phyloP scores from a whole-genome alignment of 2,113 vertebrate species.

The Megaptera novaeangliae region DNA sequence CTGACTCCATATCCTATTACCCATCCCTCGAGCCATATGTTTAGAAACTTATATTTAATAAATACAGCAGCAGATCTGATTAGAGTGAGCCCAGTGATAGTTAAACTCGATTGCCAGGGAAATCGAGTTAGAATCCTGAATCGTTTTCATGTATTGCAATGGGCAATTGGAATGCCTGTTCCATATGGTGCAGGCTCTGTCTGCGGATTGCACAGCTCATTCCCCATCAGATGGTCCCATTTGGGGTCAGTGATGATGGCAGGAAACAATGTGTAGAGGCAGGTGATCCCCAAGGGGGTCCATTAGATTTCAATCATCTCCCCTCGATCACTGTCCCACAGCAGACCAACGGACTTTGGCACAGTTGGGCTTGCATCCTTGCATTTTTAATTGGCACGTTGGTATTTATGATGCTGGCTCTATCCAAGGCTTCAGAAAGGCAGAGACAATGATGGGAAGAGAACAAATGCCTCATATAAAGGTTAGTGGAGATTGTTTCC shows the following conservation, averaged over 20 bases:
- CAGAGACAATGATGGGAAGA: slow-evolving; percentile 58
- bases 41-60: slow-evolving; percentile 72
- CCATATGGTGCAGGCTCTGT: slow-evolving; percentile 54
- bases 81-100: slow-evolving; percentile 52
- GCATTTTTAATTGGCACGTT: slow-evolving; percentile 36
- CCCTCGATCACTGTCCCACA: background rate
- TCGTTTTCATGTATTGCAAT: slow-evolving; percentile 54
- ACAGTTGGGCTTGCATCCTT: background rate
- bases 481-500: slow-evolving; percentile 60
- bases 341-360: background rate
- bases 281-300: slow-evolving; percentile 55
- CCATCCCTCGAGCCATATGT: slow-evolving; percentile 63
- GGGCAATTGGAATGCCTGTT: slow-evolving; percentile 44
- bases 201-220: background rate
- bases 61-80: slow-evolving; percentile 59
- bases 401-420: slow-evolving; percentile 46
- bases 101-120: slow-evolving; percentile 66
- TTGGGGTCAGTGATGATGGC: slow-evolving; percentile 62
- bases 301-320: slow-evolving; percentile 29
- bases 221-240: slow-evolving; percentile 62
- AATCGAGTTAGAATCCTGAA: slow-evolving; percentile 63
- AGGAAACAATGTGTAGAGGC: slow-evolving; percentile 36
- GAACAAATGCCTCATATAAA: slow-evolving; percentile 59
- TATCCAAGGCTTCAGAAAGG: slow-evolving; percentile 11
- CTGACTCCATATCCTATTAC: background rate